Conservation (phyloP, 2,888 invertebrate genomes). For the Scaeva pyrastri region DNA sequence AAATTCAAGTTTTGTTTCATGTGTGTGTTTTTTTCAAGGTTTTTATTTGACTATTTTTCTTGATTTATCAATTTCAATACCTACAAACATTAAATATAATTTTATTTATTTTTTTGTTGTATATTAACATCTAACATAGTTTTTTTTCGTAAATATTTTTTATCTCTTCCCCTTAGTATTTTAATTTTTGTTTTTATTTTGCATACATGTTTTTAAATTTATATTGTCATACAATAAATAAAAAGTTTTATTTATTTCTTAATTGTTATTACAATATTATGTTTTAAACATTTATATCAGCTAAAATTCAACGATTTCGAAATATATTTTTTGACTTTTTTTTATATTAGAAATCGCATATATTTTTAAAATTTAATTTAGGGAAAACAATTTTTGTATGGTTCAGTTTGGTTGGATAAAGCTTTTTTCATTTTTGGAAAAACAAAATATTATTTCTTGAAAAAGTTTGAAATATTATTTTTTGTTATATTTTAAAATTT, state of each 20-base stretch:
- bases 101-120: conserved; percentile 29
- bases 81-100: conserved; percentile 68
- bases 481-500: background rate
- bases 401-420: conserved; percentile 24
- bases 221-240: conserved; percentile 75
- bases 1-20: conserved; percentile 25
- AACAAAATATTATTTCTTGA: background rate
- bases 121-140: conserved; percentile 64
- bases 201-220: conserved; percentile 53
- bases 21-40: background rate
- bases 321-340: background rate
- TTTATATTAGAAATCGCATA: background rate
- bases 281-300: conserved; percentile 65
- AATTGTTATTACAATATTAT: conserved; percentile 44
- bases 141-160: conserved; percentile 55
- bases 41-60: conserved; percentile 30
- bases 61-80: conserved; percentile 59
- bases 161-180: background rate
- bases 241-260: conserved; percentile 39
- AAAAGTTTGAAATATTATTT: background rate
- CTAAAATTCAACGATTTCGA: conserved; percentile 51
- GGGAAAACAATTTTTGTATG: background rate
- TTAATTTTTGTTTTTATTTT: conserved; percentile 22
- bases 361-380: background rate
- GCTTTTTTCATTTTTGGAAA: background rate